phyloP scores from a whole-genome alignment of 2,888 invertebrate species.

The Acrobasis repandana region DNA sequence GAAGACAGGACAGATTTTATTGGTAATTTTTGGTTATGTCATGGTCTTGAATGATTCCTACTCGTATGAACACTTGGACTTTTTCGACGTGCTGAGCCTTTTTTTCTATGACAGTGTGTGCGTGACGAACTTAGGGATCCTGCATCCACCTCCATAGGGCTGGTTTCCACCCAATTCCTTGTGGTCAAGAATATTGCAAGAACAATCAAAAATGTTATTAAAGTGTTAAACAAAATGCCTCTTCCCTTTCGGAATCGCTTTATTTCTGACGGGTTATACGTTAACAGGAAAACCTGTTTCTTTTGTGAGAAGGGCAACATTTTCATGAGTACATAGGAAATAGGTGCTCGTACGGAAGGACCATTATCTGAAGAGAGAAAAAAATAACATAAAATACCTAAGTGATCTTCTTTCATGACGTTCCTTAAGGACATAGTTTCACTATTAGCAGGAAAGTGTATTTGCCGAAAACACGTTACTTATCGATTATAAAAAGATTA shows the following conservation, averaged over 20 bases:
- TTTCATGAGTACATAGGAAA: background rate
- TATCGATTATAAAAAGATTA: too few species aligned
- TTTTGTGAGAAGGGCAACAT: slow-evolving; percentile 26
- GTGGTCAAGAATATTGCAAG: slow-evolving; percentile 47
- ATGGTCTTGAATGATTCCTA: background rate
- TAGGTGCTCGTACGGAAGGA: too few species aligned
- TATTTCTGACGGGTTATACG: slow-evolving; percentile 27
- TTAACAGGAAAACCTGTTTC: slow-evolving; percentile 24
- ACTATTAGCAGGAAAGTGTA: background rate
- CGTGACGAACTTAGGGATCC: slow-evolving; percentile 50
- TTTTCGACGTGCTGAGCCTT: slow-evolving; percentile 5
- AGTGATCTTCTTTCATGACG: too few species aligned
- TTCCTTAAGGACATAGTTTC: background rate
- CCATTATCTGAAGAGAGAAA: slow-evolving; percentile 8
- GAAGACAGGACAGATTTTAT: too few species aligned
- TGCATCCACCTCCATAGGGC: slow-evolving; percentile 65
- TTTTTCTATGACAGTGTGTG: slow-evolving; percentile 36
- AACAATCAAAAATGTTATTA: slow-evolving; percentile 46
- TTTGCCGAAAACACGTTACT: too few species aligned
- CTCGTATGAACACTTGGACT: background rate
- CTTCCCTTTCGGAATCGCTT: slow-evolving; percentile 30
- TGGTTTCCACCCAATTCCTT: slow-evolving; percentile 57
- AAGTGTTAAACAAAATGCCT: slow-evolving; percentile 44
- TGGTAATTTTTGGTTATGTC: background rate
- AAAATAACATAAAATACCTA: background rate